These are phyloP conservation scores for Antigone vipio DNA, from an alignment of 2,113 vertebrate genomes.

Conservation along the genomic window DNA sequence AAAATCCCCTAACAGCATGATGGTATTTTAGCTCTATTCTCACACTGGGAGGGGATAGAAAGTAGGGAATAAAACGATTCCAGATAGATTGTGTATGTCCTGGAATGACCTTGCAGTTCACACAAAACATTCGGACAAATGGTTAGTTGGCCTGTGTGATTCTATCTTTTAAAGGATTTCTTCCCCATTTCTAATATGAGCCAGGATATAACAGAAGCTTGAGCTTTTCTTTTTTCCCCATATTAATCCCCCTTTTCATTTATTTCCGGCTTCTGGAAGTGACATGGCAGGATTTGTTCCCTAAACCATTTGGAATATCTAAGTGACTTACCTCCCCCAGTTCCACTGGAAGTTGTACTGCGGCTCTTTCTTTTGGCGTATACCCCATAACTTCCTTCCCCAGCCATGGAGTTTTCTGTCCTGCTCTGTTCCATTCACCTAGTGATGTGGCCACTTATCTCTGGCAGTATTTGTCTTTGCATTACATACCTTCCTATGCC, in stretches of 20 bases:
- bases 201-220: background rate
- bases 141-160: background rate
- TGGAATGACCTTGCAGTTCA: background rate
- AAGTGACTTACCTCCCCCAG: background rate
- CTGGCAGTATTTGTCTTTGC: background rate
- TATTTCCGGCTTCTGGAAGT: background rate
- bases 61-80: accelerated
- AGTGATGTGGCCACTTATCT: background rate
- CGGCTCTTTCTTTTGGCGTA: background rate
- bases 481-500: background rate
- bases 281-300: background rate
- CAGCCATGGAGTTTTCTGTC: background rate
- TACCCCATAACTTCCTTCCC: accelerated
- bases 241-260: background rate
- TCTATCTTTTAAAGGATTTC: background rate
- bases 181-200: background rate
- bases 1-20: background rate
- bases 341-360: accelerated
- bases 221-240: background rate
- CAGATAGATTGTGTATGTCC: background rate
- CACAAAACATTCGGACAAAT: background rate
- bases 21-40: background rate
- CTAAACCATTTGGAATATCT: background rate
- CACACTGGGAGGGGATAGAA: background rate
- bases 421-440: accelerated